A percentile compares a stretch with the other conserved stretches of the same genome.
These are phyloP conservation scores for Coelogynopora nodosa DNA, from an alignment of 2,888 invertebrate genomes.

Conservation along the genomic window DNA sequence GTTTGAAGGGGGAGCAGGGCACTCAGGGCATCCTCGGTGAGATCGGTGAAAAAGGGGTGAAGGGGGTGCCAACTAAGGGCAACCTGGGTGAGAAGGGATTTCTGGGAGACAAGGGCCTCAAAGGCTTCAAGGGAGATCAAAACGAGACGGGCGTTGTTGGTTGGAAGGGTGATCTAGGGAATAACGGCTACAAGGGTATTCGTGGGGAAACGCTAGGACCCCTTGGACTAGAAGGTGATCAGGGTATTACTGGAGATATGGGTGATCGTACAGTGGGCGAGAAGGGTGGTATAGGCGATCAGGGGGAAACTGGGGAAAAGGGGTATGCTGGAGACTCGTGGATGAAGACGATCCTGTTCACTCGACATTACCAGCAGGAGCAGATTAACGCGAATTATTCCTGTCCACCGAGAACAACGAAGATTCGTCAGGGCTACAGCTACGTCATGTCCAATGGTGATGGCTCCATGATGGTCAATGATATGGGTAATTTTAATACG, in stretches of 20 bases:
- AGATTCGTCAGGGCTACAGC: conserved; percentile 36
- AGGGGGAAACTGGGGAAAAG: conserved; percentile 6
- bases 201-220: not conserved
- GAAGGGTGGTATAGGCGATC: not conserved
- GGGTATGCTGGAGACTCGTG: conserved; percentile 5
- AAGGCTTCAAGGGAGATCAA: conserved; percentile 32
- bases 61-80: conserved; percentile 25
- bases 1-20: conserved; percentile 36
- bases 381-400: not conserved
- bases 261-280: not conserved
- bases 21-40: not conserved
- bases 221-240: conserved; percentile 2
- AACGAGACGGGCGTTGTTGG: conserved; percentile 12
- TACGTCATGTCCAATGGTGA: conserved; percentile 46
- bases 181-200: not conserved
- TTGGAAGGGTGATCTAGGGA: not conserved
- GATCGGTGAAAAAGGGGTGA: conserved; percentile 34
- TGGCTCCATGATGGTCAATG: conserved; percentile 29
- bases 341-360: conserved; percentile 30
- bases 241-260: not conserved
- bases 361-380: conserved; percentile 18
- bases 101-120: conserved; percentile 18
- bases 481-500: conserved; percentile 4
- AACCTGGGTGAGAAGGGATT: conserved; percentile 31
- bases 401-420: conserved; percentile 36